Conservation (phyloP, 1,140 invertebrate genomes). For the Platorchestia sp. region DNA sequence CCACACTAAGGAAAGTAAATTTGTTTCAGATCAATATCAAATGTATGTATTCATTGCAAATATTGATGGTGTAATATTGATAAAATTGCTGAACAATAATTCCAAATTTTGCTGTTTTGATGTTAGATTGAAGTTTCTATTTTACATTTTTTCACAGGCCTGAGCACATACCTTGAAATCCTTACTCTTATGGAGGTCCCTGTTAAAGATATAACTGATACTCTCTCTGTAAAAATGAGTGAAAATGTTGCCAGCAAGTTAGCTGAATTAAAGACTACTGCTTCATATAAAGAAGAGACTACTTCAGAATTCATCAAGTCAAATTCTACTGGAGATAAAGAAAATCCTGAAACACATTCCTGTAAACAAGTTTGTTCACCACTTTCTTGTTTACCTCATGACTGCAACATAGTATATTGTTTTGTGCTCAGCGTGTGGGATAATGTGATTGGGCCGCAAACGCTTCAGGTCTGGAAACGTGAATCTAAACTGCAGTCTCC, state of each 20-base stretch:
- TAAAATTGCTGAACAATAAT: too few relatives aligned
- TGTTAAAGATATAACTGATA: neutral
- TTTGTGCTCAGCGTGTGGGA: constrained; percentile 67
- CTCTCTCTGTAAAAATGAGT: constrained; percentile 12
- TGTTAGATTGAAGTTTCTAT: too few relatives aligned
- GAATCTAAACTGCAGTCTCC: constrained; percentile 58
- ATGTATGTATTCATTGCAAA: too few relatives aligned
- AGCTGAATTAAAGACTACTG: neutral
- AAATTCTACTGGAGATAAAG: neutral
- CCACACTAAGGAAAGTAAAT: too few relatives aligned
- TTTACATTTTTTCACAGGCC: neutral
- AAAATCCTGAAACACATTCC: constrained; percentile 13
- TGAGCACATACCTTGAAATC: neutral
- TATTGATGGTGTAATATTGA: too few relatives aligned
- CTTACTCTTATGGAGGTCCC: neutral
- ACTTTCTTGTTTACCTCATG: constrained; percentile 64
- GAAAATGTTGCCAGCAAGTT: constrained; percentile 34
- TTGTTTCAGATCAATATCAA: too few relatives aligned
- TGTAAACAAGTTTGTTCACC: constrained; percentile 62
- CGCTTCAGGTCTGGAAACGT: constrained; percentile 66
- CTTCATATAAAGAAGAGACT: neutral
- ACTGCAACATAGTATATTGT: constrained; percentile 66
- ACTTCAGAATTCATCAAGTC: neutral
- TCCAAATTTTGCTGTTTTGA: too few relatives aligned
- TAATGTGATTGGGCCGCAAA: constrained; percentile 66